Evolutionary conservation across 2,113 vertebrate species (phyloP), one percentile per base, ranked within the genome.

Genomic region (Rhombomys opimus): DNA sequence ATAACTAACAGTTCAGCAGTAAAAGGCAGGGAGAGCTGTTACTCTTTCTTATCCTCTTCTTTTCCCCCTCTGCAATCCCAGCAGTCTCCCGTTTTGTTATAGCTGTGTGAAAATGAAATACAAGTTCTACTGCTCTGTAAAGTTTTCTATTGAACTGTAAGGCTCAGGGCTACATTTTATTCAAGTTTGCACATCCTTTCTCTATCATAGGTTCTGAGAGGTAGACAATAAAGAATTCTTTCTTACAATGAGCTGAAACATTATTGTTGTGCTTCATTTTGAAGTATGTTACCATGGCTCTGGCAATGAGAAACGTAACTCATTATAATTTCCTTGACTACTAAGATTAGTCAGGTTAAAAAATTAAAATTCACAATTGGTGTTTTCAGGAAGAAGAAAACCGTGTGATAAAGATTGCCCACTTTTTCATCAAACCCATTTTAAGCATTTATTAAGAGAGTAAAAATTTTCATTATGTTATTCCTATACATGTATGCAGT

Each of bases 341-440:
- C 14, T 91, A 59, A 91, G 32, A 70, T 94, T 89, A 91, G 86
- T 77, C 20, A 94, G 59, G 65, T 80, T 91, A 92, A 93, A 93
- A 93, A 91, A 92, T 68, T 35, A 88, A 85, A 50, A 81, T 68
- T 50, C 57, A 30, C 75, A 52, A 61, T 93, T 94, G 50, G 32
- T 46, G 25, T 63, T 95, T 96, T 92, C 18, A 76, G 50, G 54
- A 95, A 93, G 63, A 91, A 65, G 85, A 41, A 91, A 70, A 86
- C 89, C 94, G 70, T 96, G 50, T 78, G 46, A 68, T 78, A 70
- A 59, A 92, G 81, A 88, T 32, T 77, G 32, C 22, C 41, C 65
- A 7, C 63, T 94, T 86, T 9, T 14, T 91, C 41, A 80, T 68
- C 8, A 96, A 68, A 61, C 7, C 30, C 35, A 94, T 54, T 72